phyloP scores from a whole-genome alignment of 2,797 vertebrate species.

The Calcarius lapponicus region DNA sequence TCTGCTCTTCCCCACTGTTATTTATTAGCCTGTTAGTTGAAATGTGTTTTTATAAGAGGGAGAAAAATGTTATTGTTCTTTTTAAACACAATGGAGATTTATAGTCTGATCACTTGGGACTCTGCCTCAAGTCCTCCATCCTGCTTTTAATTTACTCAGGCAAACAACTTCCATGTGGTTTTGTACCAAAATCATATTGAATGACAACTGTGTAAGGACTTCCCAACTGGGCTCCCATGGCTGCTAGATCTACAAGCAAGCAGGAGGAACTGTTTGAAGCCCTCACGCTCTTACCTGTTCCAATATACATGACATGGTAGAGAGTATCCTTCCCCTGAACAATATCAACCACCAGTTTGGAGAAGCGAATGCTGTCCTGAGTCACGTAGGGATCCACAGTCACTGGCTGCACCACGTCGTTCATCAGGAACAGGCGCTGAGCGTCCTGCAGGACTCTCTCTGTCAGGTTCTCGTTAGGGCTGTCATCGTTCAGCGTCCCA shows the following conservation, averaged over 20 bases:
- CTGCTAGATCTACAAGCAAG: background rate
- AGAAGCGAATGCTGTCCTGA: slow-evolving; percentile 94
- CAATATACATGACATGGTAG: slow-evolving; percentile 97
- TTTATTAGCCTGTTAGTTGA: background rate
- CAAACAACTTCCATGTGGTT: background rate
- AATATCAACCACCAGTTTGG: slow-evolving; percentile 94
- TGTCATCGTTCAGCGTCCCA: slow-evolving; percentile 88
- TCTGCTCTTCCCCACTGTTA: background rate
- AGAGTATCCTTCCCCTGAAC: slow-evolving; percentile 95
- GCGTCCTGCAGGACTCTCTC: slow-evolving; percentile 97
- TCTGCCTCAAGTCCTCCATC: background rate
- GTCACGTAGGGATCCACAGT: slow-evolving; percentile 92
- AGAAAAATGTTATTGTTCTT: background rate
- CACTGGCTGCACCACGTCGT: slow-evolving; percentile 94
- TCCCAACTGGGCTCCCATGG: background rate
- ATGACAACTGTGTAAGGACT: background rate
- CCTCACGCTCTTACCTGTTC: slow-evolving; percentile 84
- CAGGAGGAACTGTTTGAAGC: background rate
- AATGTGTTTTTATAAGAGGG: background rate
- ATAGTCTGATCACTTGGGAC: background rate
- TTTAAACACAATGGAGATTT: slow-evolving; percentile 4
- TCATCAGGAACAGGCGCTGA: slow-evolving; percentile 96
- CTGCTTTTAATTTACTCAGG: slow-evolving; percentile 7
- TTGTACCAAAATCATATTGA: background rate
- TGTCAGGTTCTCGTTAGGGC: slow-evolving; percentile 92